Conservation (phyloP, 2,113 vertebrate species). For the Siphamia tubifer region DNA sequence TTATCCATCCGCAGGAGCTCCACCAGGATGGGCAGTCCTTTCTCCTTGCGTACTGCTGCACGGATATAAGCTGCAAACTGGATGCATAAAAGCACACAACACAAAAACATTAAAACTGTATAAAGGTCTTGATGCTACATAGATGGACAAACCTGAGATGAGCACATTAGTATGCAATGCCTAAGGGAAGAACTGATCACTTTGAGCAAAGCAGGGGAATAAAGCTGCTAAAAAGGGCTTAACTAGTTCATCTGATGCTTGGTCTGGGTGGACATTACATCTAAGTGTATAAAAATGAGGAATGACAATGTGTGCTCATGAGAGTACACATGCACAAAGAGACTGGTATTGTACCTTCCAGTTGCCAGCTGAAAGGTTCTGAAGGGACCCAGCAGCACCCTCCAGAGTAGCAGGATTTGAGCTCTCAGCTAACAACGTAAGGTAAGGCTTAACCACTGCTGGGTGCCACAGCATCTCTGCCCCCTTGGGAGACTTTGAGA, state of each 20-base stretch:
- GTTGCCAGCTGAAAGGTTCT: slow-evolving; percentile 97
- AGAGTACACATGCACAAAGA: background rate
- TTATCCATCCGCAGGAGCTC: slow-evolving; percentile 98
- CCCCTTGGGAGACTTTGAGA: slow-evolving; percentile 94
- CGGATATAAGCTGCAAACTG: slow-evolving; percentile 97
- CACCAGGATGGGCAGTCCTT: slow-evolving; percentile 96
- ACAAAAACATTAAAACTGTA: slow-evolving; percentile 18
- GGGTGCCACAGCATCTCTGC: slow-evolving; percentile 99
- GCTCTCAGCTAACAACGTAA: slow-evolving; percentile 95
- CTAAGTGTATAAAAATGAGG: background rate
- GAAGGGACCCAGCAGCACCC: slow-evolving; percentile 94
- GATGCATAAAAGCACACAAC: background rate
- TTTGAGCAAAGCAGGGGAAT: background rate
- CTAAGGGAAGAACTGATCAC: slow-evolving; percentile 17
- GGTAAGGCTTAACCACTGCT: slow-evolving; percentile 94
- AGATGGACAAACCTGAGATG: background rate
- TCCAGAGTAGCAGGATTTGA: slow-evolving; percentile 97
- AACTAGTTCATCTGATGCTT: slow-evolving; percentile 6
- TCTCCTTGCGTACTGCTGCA: slow-evolving; percentile 95
- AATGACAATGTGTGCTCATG: background rate
- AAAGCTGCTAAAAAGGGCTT: slow-evolving; percentile 26
- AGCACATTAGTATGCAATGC: background rate
- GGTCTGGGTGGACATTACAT: background rate
- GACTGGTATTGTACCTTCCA: slow-evolving; percentile 88
- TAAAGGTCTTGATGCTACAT: background rate